These are phyloP conservation scores for Ooceraea biroi DNA, from an alignment of 1,140 invertebrate species.

Conservation along the genomic window DNA sequence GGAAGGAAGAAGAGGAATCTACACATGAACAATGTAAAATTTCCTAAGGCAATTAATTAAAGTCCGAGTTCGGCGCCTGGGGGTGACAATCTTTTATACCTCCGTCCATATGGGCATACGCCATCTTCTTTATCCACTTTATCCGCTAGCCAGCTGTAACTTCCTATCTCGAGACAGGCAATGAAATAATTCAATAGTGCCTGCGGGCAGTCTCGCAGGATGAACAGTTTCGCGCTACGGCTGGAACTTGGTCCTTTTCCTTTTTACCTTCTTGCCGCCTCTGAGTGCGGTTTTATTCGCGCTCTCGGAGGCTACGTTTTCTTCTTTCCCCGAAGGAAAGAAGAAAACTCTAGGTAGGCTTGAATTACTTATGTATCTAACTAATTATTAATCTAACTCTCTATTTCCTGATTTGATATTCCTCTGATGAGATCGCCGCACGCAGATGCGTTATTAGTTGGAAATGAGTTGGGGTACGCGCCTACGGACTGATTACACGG, in stretches of 20 bases:
- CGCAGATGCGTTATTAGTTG: not conserved
- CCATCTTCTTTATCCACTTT: not conserved
- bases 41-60: conserved; percentile 6
- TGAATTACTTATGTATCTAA: not conserved
- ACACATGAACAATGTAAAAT: not conserved
- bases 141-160: not conserved
- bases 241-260: not conserved
- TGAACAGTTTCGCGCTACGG: not conserved
- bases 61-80: not conserved
- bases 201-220: not conserved
- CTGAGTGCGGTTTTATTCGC: not conserved
- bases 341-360: not conserved
- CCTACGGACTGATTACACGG: conserved; percentile 81
- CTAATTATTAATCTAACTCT: conserved; percentile 5
- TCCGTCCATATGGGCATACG: not conserved
- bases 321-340: too few relatives aligned
- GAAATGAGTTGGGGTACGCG: conserved; percentile 57
- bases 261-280: not conserved
- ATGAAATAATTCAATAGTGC: not conserved
- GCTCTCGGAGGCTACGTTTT: too few relatives aligned
- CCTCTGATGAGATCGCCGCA: not conserved
- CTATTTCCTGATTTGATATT: conserved; percentile 1
- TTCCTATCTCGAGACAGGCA: not conserved
- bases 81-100: not conserved
- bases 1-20: not conserved